A percentile compares a stretch with the other conserved stretches of the same genome.
phyloP scores from a whole-genome alignment of 2,888 invertebrate genomes.

The Cephonodes hylas region DNA sequence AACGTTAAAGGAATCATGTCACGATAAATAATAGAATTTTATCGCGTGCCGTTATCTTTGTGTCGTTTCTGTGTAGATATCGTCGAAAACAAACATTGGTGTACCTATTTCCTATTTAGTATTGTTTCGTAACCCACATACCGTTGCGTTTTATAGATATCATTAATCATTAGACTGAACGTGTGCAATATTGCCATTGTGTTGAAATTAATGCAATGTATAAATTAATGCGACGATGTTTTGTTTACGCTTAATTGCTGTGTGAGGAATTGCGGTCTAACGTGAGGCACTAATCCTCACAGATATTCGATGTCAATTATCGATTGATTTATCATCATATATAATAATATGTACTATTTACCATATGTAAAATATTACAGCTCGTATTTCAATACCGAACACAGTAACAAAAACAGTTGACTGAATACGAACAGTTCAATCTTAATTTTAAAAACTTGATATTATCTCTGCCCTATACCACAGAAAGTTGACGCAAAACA shows the following conservation, averaged over 20 bases:
- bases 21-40: conserved; percentile 58
- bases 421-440: no score
- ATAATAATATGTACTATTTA: no score
- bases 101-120: conserved; percentile 32
- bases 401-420: no score
- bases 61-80: conserved; percentile 33
- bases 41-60: conserved; percentile 53
- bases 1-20: conserved; percentile 50
- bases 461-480: no score
- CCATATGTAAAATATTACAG: no score
- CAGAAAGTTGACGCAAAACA: not conserved
- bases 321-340: no score
- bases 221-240: not conserved
- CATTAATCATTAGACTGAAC: not conserved
- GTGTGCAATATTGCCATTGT: not conserved
- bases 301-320: no score
- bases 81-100: conserved; percentile 33
- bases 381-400: no score
- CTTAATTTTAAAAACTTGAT: no score
- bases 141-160: not conserved
- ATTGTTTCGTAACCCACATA: conserved; percentile 33
- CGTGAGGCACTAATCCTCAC: no score
- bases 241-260: not conserved
- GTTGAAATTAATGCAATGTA: not conserved
- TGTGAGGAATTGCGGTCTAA: no score